phyloP scores from a whole-genome alignment of 1,140 invertebrate species.

The Mactra quadrangularis region DNA sequence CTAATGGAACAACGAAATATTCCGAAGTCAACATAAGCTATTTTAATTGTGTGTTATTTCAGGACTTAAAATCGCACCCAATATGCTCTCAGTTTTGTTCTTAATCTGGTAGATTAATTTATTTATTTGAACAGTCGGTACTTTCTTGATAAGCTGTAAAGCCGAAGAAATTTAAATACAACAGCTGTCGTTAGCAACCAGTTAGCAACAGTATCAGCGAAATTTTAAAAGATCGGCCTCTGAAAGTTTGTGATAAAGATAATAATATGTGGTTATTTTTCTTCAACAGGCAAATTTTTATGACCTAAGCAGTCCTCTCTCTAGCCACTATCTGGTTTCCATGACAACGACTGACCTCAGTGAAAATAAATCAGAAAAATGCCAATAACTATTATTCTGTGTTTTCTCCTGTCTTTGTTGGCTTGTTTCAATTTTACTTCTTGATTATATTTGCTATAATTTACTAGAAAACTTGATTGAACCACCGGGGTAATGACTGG shows the following conservation, averaged over 20 bases:
- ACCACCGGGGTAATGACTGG: background rate
- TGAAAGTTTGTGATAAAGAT: conserved; percentile 51
- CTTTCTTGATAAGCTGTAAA: background rate
- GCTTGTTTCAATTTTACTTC: conserved; percentile 62
- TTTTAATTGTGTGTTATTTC: too few species aligned
- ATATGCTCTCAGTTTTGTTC: too few species aligned
- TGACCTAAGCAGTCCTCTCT: conserved; percentile 43
- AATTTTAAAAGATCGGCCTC: conserved; percentile 57
- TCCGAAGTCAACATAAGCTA: too few species aligned
- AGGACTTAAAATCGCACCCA: too few species aligned
- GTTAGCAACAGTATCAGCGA: conserved; percentile 27
- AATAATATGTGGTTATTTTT: conserved; percentile 58
- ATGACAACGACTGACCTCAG: conserved; percentile 57
- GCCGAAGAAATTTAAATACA: conserved; percentile 47
- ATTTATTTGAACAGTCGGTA: conserved; percentile 45
- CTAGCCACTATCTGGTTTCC: conserved; percentile 56
- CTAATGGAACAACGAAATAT: too few species aligned
- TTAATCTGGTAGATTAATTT: conserved; percentile 8
- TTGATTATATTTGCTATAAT: conserved; percentile 59
- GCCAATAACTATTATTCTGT: conserved; percentile 63
- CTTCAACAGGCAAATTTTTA: conserved; percentile 48
- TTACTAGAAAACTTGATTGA: conserved; percentile 48
- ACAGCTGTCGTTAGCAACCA: conserved; percentile 25
- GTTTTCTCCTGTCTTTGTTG: conserved; percentile 56
- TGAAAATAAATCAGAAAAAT: conserved; percentile 65